These are phyloP conservation scores for Ailuropoda melanoleuca DNA, from an alignment of 2,113 vertebrate genomes.

Conservation along the genomic window DNA sequence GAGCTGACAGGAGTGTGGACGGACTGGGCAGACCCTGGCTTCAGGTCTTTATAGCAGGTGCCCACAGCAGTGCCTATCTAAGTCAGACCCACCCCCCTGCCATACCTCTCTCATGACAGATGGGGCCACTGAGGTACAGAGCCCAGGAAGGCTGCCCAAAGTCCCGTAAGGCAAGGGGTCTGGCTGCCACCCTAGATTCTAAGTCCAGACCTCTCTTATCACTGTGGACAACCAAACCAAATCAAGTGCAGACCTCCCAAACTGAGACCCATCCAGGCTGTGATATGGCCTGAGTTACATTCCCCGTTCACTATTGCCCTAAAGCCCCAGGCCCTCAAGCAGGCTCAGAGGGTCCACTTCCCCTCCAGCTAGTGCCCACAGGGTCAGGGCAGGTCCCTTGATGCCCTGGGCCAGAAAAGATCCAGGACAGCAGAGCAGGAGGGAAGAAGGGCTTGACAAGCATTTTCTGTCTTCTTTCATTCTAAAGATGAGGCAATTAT, in stretches of 20 bases:
- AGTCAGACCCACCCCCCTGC: background rate
- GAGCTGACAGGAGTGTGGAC: background rate
- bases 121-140: background rate
- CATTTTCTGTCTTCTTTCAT: slow-evolving; percentile 51
- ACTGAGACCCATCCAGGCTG: background rate
- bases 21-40: background rate
- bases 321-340: background rate
- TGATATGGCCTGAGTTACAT: background rate
- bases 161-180: background rate
- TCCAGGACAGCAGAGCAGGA: background rate
- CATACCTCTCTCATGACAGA: background rate
- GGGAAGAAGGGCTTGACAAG: slow-evolving; percentile 14
- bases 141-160: background rate
- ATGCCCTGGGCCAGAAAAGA: background rate
- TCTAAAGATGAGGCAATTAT: slow-evolving; percentile 64
- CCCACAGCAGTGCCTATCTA: background rate
- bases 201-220: background rate
- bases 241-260: background rate
- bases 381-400: background rate
- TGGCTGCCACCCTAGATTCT: background rate
- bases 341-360: background rate
- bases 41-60: background rate
- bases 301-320: background rate
- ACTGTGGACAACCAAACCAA: background rate
- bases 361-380: background rate